Evolutionary conservation across 37 sponge, comb jelly and placozoan genomes (phyloP).

Genomic region (Agelas oroides): DNA sequence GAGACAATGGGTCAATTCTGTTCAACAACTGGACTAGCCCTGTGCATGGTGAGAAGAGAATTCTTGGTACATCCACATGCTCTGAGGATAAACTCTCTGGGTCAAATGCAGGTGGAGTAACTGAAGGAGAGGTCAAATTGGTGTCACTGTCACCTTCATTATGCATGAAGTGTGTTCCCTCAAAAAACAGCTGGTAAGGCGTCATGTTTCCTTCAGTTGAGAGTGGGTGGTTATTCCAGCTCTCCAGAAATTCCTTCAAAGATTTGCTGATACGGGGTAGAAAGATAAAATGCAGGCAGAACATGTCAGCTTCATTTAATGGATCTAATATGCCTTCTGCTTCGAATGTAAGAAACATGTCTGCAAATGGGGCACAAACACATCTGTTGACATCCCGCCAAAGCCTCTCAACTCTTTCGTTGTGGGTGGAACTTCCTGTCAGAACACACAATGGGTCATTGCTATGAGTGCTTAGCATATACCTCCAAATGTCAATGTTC

Average conservation of each 20-base stretch:
- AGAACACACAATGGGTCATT: conserved; percentile 27
- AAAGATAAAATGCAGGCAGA: conserved; percentile 54
- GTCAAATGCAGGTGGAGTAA: too few relatives aligned
- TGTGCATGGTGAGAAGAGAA: too few relatives aligned
- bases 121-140: too few relatives aligned
- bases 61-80: too few relatives aligned
- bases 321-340: conserved; percentile 33
- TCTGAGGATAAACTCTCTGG: too few relatives aligned
- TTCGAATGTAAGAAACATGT: conserved; percentile 60
- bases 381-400: conserved; percentile 61
- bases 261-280: conserved; percentile 48
- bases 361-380: conserved; percentile 47
- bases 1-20: too few relatives aligned
- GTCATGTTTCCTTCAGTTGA: conserved; percentile 45
- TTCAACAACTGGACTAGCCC: too few relatives aligned
- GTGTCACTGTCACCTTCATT: too few relatives aligned
- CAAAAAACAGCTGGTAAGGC: conserved; percentile 31
- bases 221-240: conserved; percentile 62
- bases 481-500: conserved; percentile 46
- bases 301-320: conserved; percentile 27
- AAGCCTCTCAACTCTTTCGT: conserved; percentile 65
- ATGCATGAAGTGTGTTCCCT: too few relatives aligned
- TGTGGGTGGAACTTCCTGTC: conserved; percentile 59
- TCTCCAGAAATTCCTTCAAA: conserved; percentile 37
- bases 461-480: conserved; percentile 56